phyloP scores from a whole-genome alignment of 2,888 invertebrate genomes.

The Hecatera dysodea region DNA sequence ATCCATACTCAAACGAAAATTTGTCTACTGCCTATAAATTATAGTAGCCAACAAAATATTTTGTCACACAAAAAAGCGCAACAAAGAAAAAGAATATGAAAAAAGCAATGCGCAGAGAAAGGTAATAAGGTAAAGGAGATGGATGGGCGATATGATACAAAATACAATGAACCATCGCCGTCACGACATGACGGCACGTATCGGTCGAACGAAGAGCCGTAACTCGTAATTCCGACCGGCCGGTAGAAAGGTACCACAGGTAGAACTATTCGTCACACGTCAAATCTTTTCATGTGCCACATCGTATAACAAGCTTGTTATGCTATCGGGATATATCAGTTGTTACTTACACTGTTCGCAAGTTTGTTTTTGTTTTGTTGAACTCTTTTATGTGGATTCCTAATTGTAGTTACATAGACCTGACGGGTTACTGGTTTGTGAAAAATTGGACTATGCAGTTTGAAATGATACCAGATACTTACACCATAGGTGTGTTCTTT shows the following conservation, averaged over 20 bases:
- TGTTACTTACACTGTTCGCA: slow-evolving; percentile 38
- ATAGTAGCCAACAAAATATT: slow-evolving; percentile 3
- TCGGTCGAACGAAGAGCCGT: slow-evolving; percentile 67
- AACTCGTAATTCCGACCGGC: slow-evolving; percentile 44
- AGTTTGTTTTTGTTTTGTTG: slow-evolving; percentile 11
- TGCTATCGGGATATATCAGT: slow-evolving; percentile 44
- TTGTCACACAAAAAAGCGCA: slow-evolving; percentile 13
- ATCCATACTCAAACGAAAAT: not conserved
- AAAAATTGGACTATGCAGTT: slow-evolving; percentile 15
- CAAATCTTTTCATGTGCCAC: slow-evolving; percentile 64
- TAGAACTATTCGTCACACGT: slow-evolving; percentile 55
- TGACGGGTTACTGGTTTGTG: slow-evolving; percentile 1
- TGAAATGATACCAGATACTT: not conserved
- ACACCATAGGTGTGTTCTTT: not conserved
- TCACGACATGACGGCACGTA: slow-evolving; percentile 84
- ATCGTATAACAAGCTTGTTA: slow-evolving; percentile 52
- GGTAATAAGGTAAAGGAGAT: slow-evolving; percentile 73
- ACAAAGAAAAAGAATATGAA: slow-evolving; percentile 62
- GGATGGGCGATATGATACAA: slow-evolving; percentile 78
- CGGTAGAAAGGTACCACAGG: slow-evolving; percentile 59
- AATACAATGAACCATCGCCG: slow-evolving; percentile 76
- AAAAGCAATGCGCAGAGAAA: slow-evolving; percentile 69
- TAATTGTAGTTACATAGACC: not conserved
- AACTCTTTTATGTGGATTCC: slow-evolving; percentile 13
- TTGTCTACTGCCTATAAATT: not conserved